Base-by-base conservation (phyloP, 2,113 vertebrate genomes). In the Nothobranchius kuhntae region DNA sequence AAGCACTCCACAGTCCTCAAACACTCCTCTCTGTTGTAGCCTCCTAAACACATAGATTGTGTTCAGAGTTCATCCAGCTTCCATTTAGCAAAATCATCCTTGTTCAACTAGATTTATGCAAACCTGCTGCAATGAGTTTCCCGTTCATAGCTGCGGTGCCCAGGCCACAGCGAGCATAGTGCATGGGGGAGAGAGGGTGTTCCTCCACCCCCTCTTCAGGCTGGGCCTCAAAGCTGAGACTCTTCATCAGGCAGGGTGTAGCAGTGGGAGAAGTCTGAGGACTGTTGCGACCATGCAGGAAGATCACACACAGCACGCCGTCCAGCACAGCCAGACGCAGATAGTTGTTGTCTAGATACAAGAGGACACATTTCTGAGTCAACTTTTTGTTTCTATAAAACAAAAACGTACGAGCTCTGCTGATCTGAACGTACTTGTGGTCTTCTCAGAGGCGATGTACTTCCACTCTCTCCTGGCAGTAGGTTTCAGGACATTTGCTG, bases 401-500 rank as follows among this genome's bases (percentile, higher is more conserved):
- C 13, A 7, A 42, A 57, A 42, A 8, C 38, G 7, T 13, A 0
- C 12, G 2, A 6, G 2, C 6, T 58, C 38, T 0, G 50, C 13
- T 17, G 1, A 61, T n/a, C 1, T 7, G n/a, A 13, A 94, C 97
- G 95, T 93, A 99, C 98, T 96, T 89, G 95, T 93, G 45, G 96
- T 98, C 91, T 97, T 98, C 91, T 99, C 98, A 9, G 97, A 99
- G 81, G 96, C 98, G 85, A 99, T 93, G 90, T 97, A 98, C 93
- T 99, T 99, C 98, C 98, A 99, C 81, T 99, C 96, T 68, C 96
- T 95, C 89, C 95, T 95, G 93, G 92, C 91, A 26, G 90, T 92
- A 86, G 92, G 95, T 81, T 93, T 90, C 70, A 82, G 86, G 61
- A 80, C 80, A 50, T 89, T 90, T 38, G 86, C 77, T 73, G 93